These are phyloP conservation scores for Diarsia rubi DNA, from an alignment of 2,888 invertebrate species.

Conservation along the genomic window DNA sequence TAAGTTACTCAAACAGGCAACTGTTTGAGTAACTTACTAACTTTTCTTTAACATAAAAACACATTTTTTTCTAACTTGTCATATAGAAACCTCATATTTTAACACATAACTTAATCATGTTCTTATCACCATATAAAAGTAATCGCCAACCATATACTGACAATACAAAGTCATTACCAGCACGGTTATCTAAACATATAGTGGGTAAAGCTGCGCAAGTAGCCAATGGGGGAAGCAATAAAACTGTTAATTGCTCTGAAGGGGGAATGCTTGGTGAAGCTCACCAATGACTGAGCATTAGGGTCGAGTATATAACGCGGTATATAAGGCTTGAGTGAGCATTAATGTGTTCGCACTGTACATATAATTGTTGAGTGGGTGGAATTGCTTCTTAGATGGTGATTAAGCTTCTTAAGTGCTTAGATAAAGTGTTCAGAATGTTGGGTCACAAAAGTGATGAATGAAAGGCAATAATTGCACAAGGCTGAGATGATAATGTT, in stretches of 20 bases:
- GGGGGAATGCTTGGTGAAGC: conserved; percentile 88
- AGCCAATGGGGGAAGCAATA: conserved; percentile 84
- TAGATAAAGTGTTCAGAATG: neutral
- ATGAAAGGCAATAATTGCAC: no score
- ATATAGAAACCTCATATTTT: no score
- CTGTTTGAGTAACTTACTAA: no score
- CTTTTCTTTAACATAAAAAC: neutral
- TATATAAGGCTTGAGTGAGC: conserved; percentile 65
- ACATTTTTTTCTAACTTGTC: neutral
- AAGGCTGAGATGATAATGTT: no score
- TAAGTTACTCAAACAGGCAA: neutral
- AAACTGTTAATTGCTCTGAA: conserved; percentile 84
- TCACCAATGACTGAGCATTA: conserved; percentile 89
- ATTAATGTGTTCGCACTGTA: conserved; percentile 44
- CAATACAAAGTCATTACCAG: conserved; percentile 26
- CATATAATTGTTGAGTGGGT: conserved; percentile 16
- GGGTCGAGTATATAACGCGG: conserved; percentile 78
- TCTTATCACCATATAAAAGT: neutral
- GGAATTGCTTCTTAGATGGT: neutral
- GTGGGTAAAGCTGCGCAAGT: conserved; percentile 45
- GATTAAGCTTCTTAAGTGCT: neutral
- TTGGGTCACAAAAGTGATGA: no score
- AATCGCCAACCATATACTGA: neutral
- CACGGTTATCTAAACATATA: conserved; percentile 48
- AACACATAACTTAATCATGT: neutral